These are phyloP conservation scores for Acrocephalus scirpaceus DNA, from an alignment of 2,797 vertebrate species.

Conservation along the genomic window DNA sequence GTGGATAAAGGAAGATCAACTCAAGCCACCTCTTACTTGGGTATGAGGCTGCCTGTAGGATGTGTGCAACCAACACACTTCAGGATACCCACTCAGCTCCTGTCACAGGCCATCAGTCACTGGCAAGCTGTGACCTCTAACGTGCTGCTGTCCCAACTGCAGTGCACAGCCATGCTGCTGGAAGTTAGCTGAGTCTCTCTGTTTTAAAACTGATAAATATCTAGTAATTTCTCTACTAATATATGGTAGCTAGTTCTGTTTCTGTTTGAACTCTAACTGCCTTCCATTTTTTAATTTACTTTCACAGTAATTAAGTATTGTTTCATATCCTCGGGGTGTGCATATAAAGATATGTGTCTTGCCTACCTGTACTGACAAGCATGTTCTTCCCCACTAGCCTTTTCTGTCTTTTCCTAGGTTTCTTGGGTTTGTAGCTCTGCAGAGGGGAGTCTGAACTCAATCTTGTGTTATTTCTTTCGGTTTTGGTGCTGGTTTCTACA, in stretches of 20 bases:
- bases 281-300: conserved; percentile 50
- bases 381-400: neutral
- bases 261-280: conserved; percentile 26
- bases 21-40: neutral
- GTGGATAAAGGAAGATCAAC: neutral
- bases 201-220: neutral
- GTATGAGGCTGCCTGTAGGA: neutral
- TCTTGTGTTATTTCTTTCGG: neutral
- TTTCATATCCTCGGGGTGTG: conserved; percentile 27
- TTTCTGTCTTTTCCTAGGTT: neutral
- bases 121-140: neutral
- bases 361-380: conserved; percentile 6
- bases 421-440: neutral
- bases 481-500: neutral
- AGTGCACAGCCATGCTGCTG: neutral
- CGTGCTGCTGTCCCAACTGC: neutral
- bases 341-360: neutral
- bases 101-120: neutral
- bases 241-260: neutral
- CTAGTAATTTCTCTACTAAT: conserved; percentile 3
- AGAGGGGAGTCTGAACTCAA: neutral
- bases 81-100: neutral
- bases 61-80: neutral
- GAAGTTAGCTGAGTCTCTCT: neutral
- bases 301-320: conserved; percentile 51